These are phyloP conservation scores for Eurosta solidaginis DNA, from an alignment of 1,140 invertebrate genomes.

Conservation along the genomic window DNA sequence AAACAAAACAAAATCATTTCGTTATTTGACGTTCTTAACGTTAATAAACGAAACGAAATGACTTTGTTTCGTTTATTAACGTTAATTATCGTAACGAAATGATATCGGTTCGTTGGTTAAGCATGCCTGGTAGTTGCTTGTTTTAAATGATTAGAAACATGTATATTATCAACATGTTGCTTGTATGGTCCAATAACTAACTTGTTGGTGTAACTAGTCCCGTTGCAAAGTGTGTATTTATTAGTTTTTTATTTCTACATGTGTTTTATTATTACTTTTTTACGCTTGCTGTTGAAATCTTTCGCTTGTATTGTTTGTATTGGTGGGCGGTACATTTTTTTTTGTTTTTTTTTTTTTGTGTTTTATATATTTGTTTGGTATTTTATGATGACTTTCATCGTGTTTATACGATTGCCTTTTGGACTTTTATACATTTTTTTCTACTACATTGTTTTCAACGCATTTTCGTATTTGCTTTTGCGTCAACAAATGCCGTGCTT, in stretches of 20 bases:
- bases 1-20: too few relatives aligned
- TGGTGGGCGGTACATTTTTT: neutral
- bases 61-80: too few relatives aligned
- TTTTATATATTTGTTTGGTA: neutral
- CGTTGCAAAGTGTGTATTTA: neutral
- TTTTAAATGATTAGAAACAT: too few relatives aligned
- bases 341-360: neutral
- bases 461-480: neutral
- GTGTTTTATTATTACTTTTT: neutral
- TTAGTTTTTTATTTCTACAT: neutral
- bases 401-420: neutral
- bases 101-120: too few relatives aligned
- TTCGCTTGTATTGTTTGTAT: neutral
- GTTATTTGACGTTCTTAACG: too few relatives aligned
- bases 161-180: slow-evolving; percentile 7
- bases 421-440: neutral
- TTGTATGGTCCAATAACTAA: neutral
- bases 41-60: too few relatives aligned
- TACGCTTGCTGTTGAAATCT: too few relatives aligned
- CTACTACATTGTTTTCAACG: neutral
- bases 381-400: neutral
- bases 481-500: neutral
- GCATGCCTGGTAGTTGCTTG: too few relatives aligned
- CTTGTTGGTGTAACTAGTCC: neutral
- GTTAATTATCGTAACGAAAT: too few relatives aligned